Conservation (phyloP, 2,797 vertebrate species). For the Enteromius thamalakanensis region DNA sequence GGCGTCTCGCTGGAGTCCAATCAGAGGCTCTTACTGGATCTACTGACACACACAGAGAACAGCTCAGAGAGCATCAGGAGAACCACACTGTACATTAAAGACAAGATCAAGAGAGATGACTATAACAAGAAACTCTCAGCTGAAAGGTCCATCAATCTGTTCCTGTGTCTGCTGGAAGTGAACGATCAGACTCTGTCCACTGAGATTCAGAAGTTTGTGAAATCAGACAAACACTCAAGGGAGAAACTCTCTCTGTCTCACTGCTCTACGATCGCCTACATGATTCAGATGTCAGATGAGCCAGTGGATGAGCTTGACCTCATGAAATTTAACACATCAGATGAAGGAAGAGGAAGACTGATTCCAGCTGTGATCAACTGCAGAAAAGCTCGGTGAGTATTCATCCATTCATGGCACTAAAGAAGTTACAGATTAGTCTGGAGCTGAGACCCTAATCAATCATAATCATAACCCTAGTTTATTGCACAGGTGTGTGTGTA, state of each 20-base stretch:
- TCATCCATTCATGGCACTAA: too few species aligned
- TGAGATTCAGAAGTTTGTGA: neutral
- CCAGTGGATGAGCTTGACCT: neutral
- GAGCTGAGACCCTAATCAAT: too few species aligned
- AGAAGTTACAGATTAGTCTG: too few species aligned
- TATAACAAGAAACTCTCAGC: neutral
- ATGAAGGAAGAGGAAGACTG: neutral
- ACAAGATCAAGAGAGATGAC: too few species aligned
- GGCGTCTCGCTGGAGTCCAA: too few species aligned
- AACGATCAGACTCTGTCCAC: constrained; percentile 13
- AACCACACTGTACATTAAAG: too few species aligned
- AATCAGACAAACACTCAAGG: neutral
- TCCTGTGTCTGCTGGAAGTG: constrained; percentile 8
- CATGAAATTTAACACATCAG: neutral
- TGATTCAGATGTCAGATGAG: constrained; percentile 23
- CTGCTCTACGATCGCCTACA: constrained; percentile 24
- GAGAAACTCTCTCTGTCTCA: neutral
- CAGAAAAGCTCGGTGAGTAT: neutral
- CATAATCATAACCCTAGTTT: too few species aligned
- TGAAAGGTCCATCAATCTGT: neutral
- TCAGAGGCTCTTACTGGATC: too few species aligned
- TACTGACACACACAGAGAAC: too few species aligned
- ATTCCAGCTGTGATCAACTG: neutral
- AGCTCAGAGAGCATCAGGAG: too few species aligned
- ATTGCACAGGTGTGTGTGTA: too few species aligned